Conservation (phyloP, 2,888 invertebrate species). For the Rhorus exstirpatorius region DNA sequence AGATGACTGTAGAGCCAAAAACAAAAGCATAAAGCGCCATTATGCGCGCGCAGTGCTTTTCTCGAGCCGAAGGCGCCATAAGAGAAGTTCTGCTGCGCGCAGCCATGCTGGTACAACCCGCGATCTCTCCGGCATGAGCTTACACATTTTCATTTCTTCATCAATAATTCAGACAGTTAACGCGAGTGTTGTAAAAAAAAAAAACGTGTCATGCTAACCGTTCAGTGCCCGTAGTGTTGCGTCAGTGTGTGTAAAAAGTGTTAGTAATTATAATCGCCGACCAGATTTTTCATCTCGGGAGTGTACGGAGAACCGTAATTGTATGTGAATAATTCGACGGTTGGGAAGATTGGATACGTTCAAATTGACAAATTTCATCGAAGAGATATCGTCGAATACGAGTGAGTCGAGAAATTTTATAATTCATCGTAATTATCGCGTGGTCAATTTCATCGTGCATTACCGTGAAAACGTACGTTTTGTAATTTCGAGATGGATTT, state of each 20-base stretch:
- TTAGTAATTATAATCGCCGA: too few species aligned
- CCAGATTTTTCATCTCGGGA: too few species aligned
- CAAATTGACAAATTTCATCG: background rate
- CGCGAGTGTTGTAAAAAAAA: too few species aligned
- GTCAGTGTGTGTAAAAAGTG: too few species aligned
- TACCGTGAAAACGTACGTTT: background rate
- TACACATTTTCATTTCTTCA: slow-evolving; percentile 8
- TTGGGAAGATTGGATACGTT: background rate
- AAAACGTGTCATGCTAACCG: too few species aligned
- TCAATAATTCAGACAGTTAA: too few species aligned
- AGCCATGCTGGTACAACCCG: slow-evolving; percentile 66
- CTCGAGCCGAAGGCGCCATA: slow-evolving; percentile 34
- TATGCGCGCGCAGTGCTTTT: slow-evolving; percentile 43
- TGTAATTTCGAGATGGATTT: slow-evolving; percentile 34
- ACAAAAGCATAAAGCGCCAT: slow-evolving; percentile 1
- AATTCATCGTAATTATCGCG: background rate
- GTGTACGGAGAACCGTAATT: background rate
- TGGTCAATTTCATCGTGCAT: background rate
- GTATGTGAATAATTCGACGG: background rate
- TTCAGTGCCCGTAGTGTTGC: too few species aligned
- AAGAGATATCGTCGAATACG: background rate
- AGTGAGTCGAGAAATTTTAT: background rate
- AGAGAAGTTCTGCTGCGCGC: slow-evolving; percentile 65
- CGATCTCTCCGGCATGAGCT: background rate
- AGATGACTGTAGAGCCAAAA: too few species aligned